Base-by-base conservation (phyloP, 1,140 invertebrate species). In the Andricus grossulariae region DNA sequence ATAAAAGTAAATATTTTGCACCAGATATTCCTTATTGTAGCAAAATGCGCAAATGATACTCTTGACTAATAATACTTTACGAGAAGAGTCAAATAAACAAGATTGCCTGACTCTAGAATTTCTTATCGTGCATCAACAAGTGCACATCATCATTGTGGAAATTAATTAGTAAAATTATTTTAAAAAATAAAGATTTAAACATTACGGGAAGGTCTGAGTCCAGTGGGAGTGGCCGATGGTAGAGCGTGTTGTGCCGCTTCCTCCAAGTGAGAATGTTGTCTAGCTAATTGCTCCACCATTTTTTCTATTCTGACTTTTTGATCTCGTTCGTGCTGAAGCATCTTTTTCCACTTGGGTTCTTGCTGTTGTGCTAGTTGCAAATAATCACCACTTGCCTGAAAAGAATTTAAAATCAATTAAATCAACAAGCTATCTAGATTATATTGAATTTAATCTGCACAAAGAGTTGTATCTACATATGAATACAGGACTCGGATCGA, bases 221-320 rank as follows among this genome's bases (percentile, higher is more conserved):
- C 85, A 39, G 84, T 57, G 39, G 85, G 79, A 72, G 84, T 90
- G 3, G 88, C 89, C 16, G 92, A 90, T 71, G 93, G 93, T 71
- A 92, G 85, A 50, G 93, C 92, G 71, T 93, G 92, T 45, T 94
- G 93, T 11, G 95, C 96, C 16, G 95, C 96, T 90, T 96, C 95
- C 88, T 99, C 98, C 74, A 99, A 92, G 80, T 96, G 95, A 39
- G 97, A 97, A 88, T 99, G 98, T 89, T 99, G 98, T 81, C 97
- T 94, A 2, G 99, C 99, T 66, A 99, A 93, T 84, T 98, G 97
- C 89, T 99, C 98, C 4, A 99, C 97, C 92, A 99, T 97, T 86
- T 99, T 98, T 90, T 99, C 98, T 57, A 99, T 92, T n/a, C 97
- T 93, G 83, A 96, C 93, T 83, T 98, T 95, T 91, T 99, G 97